Base-by-base conservation (phyloP, 2,113 vertebrate genomes). In the Aleadryas rufinucha region DNA sequence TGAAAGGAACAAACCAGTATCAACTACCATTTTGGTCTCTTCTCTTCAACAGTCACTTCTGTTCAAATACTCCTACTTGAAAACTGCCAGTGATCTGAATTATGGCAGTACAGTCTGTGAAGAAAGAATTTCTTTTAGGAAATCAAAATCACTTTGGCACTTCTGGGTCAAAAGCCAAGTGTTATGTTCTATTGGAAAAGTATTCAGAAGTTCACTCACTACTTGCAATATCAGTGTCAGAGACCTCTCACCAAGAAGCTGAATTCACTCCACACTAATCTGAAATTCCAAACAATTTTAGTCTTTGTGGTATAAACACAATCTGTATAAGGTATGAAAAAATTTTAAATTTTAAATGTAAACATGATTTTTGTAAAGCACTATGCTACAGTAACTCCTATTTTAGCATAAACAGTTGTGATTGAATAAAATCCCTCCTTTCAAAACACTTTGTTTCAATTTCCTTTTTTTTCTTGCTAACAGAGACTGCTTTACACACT, bases 91-190 rank as follows among this genome's bases (percentile, higher is more conserved):
- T 54, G 63, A 66, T 92, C 59, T 94, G 70, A 86, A 93, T 80
- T 66, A 65, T 47, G 16, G 39, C n/a, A 88, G 77, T 80, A 57
- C 6, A 93, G 70, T 42, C 85, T 88, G 50, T 31, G 59, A 80
- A 92, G 31, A 87, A 91, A 70, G 31, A 76, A 64, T 54, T 75
- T 83, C 52, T 76, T 85, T 92, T 37, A 92, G 42, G 49, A 86
- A 92, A 88, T 85, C 45, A 77, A 88, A 94, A 92, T 74, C 44
- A 61, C 41, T 82, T 85, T 83, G 57, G 31, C 57, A 79, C 84
- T 92, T 88, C 52, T 74, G 47, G 79, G 92, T 95, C 94, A 95
- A 95, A 94, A 90, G 66, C 44, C 82, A 91, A 76, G n/a, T 72
- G 44, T 64, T 85, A 59, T 4, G 70, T 71, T 79, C 37, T 84